Evolutionary conservation across 2,797 vertebrate genomes (phyloP), one percentile per base, ranked within the genome.

Genomic region (Merluccius polli): DNA sequence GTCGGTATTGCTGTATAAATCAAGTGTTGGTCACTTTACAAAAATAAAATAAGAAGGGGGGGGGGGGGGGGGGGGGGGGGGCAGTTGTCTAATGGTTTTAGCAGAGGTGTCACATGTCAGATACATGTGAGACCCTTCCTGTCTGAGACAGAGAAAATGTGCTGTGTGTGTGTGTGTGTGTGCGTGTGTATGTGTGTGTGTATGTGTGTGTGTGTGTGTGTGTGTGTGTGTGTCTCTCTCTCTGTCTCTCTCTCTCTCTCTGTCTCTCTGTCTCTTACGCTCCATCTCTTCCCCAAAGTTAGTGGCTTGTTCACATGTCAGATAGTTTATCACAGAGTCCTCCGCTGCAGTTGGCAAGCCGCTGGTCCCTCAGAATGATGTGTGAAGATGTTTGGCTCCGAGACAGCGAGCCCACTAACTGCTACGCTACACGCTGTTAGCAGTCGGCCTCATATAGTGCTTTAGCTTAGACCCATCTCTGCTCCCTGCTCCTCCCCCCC

Each of bases 91-190:
- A 79, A 87, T 84, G 82, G 77, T 81, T 87, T 82, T 74, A 81
- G 74, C 68, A 78, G 88, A 91, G 92, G 91, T 91, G 89, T 91
- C 90, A 92, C 85, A 85, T 95, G 93, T 93, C 93, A 90, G 90
- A 76, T 30, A 87, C 75, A 52, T 52, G 48, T 21, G 18, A 52
- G n/a, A 52, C 48, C 48, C 48, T 52, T n/a, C 48, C 48, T 52
- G 48, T 52, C 48, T 52, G 48, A 52, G 21, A n/a, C 18, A 18
- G 18, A 18, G 16, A 48, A 48, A 52, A 52, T n/a, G 48, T 52
- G 48, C 48, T 52, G n/a, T 35, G 3, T 35, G 3, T 35, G 3
- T 35, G 3, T 35, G 3, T 35, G 3, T 35, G 3, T 35, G 3
- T 35, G 3, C 8, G 3, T 35, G 3, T 35, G 3, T 35, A 3